Conservation (phyloP, 2,888 invertebrate genomes). For the Eucera pruinosa region DNA sequence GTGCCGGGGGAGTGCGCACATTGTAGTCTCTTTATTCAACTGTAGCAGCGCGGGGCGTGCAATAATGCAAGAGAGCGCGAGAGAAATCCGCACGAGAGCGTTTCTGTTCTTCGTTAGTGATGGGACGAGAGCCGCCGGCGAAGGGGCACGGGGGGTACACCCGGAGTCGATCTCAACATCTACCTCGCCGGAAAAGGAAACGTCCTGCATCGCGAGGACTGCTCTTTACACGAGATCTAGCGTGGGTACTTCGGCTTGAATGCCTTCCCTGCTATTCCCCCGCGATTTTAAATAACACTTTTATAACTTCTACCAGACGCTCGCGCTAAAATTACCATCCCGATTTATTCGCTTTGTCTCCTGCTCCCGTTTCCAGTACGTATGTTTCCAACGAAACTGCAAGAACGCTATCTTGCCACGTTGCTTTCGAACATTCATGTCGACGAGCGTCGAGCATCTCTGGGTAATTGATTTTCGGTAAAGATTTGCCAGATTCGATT, state of each 20-base stretch:
- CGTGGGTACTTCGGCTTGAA: constrained; percentile 45
- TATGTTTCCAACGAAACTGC: constrained; percentile 21
- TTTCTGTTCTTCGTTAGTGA: constrained; percentile 70
- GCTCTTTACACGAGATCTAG: constrained; percentile 55
- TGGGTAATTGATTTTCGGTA: background rate
- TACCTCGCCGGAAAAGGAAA: constrained; percentile 68
- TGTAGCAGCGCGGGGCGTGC: constrained; percentile 32
- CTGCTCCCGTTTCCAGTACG: background rate
- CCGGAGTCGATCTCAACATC: constrained; percentile 62
- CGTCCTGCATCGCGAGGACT: constrained; percentile 59
- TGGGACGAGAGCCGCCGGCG: constrained; percentile 40
- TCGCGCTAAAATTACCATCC: constrained; percentile 43
- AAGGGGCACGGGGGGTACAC: constrained; percentile 13
- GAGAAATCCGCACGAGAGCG: constrained; percentile 4
- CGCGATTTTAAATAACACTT: constrained; percentile 50
- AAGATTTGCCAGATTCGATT: too few relatives aligned
- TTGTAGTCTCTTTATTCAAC: constrained; percentile 51
- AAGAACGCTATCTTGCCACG: background rate
- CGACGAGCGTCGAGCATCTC: background rate
- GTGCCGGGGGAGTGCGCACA: background rate
- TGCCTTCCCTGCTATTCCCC: constrained; percentile 44
- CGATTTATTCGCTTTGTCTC: background rate
- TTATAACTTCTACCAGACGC: constrained; percentile 25
- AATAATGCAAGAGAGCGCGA: constrained; percentile 59
- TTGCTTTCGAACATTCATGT: too few relatives aligned